Evolutionary conservation across 2,113 vertebrate species (phyloP).

Genomic region (Tautogolabrus adspersus): DNA sequence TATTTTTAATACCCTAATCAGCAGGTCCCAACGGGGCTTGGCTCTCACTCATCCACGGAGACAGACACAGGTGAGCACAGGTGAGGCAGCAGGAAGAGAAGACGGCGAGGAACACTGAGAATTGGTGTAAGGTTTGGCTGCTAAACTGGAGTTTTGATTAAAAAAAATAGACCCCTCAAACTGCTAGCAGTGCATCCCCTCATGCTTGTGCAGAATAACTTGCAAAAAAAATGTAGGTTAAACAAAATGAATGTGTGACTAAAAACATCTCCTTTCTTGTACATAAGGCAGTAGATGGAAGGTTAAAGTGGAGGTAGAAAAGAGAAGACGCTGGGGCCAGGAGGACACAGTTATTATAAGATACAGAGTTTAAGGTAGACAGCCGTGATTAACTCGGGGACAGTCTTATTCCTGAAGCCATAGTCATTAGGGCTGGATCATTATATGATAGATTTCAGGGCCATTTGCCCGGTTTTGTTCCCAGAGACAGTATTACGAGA

Average conservation of each 20-base stretch:
- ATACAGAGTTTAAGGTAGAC: slow-evolving; percentile 70
- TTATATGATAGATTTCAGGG: slow-evolving; percentile 88
- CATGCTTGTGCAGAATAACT: no score
- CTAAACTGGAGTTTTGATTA: neutral
- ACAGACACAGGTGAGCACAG: slow-evolving; percentile 76
- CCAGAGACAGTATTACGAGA: slow-evolving; percentile 79
- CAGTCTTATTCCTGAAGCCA: slow-evolving; percentile 68
- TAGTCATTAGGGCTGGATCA: slow-evolving; percentile 79
- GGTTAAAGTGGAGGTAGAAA: slow-evolving; percentile 4
- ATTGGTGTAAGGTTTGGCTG: neutral
- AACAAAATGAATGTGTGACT: neutral
- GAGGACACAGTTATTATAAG: slow-evolving; percentile 66
- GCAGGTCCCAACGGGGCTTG: slow-evolving; percentile 77
- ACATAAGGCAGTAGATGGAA: neutral
- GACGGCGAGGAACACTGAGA: slow-evolving; percentile 2
- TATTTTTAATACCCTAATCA: slow-evolving; percentile 85
- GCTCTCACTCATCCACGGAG: slow-evolving; percentile 68
- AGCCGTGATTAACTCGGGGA: slow-evolving; percentile 71
- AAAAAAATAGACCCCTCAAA: slow-evolving; percentile 19
- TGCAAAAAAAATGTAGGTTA: neutral
- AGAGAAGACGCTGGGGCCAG: slow-evolving; percentile 21
- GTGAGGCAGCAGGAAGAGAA: slow-evolving; percentile 50
- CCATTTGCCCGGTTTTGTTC: slow-evolving; percentile 85
- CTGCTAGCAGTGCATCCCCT: neutral
- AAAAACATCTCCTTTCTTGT: slow-evolving; percentile 4